Percentiles rank a stretch among this genome's conserved stretches.
Conservation (phyloP, 2,888 invertebrate genomes). For the Druceiella hillmani region DNA sequence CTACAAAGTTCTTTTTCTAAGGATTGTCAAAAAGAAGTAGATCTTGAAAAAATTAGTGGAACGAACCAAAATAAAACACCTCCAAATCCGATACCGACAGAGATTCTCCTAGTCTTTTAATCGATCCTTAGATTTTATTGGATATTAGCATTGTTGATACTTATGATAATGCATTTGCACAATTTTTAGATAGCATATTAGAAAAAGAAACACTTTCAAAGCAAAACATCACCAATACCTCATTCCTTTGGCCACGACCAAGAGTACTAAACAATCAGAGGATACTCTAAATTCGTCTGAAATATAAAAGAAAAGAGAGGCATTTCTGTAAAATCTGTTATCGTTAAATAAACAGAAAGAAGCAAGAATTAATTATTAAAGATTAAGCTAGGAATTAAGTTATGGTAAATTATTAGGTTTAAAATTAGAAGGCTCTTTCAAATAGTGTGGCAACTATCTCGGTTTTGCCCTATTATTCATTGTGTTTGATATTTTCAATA, state of each 20-base stretch:
- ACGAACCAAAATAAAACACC: too few relatives aligned
- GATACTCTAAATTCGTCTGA: conserved; percentile 9
- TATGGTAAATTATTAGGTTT: too few relatives aligned
- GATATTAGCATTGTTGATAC: conserved; percentile 10
- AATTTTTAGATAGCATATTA: conserved; percentile 8
- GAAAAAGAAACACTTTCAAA: conserved; percentile 15
- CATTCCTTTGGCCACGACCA: conserved; percentile 15
- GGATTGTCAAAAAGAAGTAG: too few relatives aligned
- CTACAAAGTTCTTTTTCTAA: too few relatives aligned
- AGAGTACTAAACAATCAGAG: conserved; percentile 8
- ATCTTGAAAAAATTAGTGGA: too few relatives aligned
- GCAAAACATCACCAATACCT: conserved; percentile 17
- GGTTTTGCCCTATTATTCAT: too few relatives aligned
- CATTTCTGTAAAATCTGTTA: conserved; percentile 6
- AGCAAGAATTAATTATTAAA: too few relatives aligned
- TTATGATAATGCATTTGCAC: conserved; percentile 12
- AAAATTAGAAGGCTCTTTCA: too few relatives aligned
- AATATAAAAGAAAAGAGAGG: conserved; percentile 7
- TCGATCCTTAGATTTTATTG: conserved; percentile 9
- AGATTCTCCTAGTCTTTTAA: conserved; percentile 11
- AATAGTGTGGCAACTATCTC: too few relatives aligned
- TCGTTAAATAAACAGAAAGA: too few relatives aligned
- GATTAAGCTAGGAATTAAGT: too few relatives aligned
- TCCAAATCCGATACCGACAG: conserved; percentile 8
- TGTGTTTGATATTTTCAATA: too few relatives aligned